Base-by-base conservation (phyloP, 1,140 invertebrate genomes). In the Tetraneura akinire region DNA sequence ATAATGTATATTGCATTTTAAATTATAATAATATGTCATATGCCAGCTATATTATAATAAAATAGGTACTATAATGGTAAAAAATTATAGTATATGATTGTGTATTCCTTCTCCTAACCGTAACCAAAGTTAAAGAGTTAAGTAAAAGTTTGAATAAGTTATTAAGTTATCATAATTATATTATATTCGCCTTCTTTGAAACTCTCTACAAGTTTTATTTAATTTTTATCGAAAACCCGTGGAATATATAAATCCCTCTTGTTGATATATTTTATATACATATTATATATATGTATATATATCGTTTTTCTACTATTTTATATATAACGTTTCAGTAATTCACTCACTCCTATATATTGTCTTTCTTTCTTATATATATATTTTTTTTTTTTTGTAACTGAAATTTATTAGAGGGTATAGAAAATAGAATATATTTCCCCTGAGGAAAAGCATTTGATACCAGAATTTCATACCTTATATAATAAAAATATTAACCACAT, bases 251-350 rank as follows among this genome's bases (percentile, higher is more conserved):
- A 45, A 68, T 45, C 64, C 37, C 37, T 45, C 37, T 45, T 68
- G 64, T 68, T 68, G 37, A 68, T 68, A 68, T 45, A n/a, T n/a
- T n/a, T n/a, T n/a, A n/a, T n/a, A n/a, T n/a, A n/a, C n/a, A n/a
- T n/a, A n/a, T n/a, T n/a, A n/a, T n/a, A 45, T 68, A 68, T 45
- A 45, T 21, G 37, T 45, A 4, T 42, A 45, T 68, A 47, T 10
- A 68, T 32, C 42, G 37, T 68, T 42, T 68, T 62, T 45, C 37
- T 68, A 4, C 64, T 68, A n/a, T 45, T 68, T 68, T 45, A 23
- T 68, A 68, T 68, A 68, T 68, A 45, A 45, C 64, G 21, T 45
- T 45, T 68, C 64, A 21, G 32, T 66, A 66, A 66, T 68, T 68
- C 62, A 42, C 32, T 64, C 62, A 11, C 62, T 13, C 18, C 32